These are phyloP conservation scores for Himalopsyche tibetana DNA, from an alignment of 2,888 invertebrate genomes.

Conservation along the genomic window DNA sequence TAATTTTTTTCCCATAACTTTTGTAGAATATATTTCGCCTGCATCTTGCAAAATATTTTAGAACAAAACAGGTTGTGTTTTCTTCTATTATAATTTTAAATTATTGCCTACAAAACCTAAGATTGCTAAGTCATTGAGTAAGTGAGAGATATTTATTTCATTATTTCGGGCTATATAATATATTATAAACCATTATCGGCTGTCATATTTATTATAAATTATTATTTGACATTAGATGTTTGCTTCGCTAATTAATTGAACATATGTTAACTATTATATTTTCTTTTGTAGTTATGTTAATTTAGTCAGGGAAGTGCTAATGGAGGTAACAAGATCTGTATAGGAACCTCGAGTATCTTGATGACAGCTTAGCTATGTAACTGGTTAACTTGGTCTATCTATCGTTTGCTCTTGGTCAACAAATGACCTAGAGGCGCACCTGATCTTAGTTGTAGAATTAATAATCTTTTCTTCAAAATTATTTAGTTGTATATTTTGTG, in stretches of 20 bases:
- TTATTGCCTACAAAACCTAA: slow-evolving; percentile 55
- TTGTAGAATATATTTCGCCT: slow-evolving; percentile 20
- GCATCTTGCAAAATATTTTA: slow-evolving; percentile 24
- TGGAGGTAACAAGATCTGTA: neutral
- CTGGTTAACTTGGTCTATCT: no score
- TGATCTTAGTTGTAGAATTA: neutral
- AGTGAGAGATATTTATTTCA: slow-evolving; percentile 52
- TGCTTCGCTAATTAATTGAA: slow-evolving; percentile 5
- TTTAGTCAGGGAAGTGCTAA: neutral
- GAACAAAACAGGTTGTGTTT: slow-evolving; percentile 24
- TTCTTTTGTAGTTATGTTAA: neutral
- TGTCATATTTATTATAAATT: slow-evolving; percentile 70
- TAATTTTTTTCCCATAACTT: neutral
- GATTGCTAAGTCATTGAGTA: slow-evolving; percentile 59
- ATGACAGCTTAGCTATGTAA: no score
- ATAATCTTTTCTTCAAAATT: neutral
- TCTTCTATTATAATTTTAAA: slow-evolving; percentile 29
- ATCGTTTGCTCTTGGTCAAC: no score
- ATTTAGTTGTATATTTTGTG: no score
- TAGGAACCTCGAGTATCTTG: no score
- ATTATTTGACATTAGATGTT: slow-evolving; percentile 65
- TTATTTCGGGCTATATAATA: neutral
- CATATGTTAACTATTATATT: neutral
- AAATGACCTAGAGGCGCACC: neutral
- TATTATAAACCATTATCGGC: slow-evolving; percentile 66